A percentile compares a stretch with the other conserved stretches of the same genome.
These are phyloP conservation scores for Holacanthella duospinosa DNA, from an alignment of 2,888 invertebrate species.

Conservation along the genomic window DNA sequence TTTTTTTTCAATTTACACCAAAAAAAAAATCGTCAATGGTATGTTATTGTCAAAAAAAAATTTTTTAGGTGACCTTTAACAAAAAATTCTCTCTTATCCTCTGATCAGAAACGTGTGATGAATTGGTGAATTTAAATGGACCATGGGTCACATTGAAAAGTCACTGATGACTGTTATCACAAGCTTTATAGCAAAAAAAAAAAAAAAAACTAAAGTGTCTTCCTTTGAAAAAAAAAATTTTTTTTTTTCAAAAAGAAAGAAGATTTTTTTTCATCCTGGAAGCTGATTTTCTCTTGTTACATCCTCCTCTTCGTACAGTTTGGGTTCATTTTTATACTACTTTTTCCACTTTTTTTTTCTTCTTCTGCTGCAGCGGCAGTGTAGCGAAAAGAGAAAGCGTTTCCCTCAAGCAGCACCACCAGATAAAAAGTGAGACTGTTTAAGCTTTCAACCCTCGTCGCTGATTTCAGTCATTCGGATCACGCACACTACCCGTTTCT, in stretches of 20 bases:
- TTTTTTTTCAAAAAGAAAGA: background rate
- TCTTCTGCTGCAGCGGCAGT: background rate
- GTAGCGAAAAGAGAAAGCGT: too few relatives aligned
- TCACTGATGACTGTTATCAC: too few relatives aligned
- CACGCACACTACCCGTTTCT: constrained; percentile 36
- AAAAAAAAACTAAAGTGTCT: background rate
- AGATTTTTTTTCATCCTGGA: background rate
- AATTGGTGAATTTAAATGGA: too few relatives aligned
- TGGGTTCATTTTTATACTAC: background rate
- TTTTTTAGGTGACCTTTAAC: too few relatives aligned
- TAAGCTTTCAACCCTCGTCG: background rate
- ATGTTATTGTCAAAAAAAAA: too few relatives aligned
- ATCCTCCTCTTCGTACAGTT: too few relatives aligned
- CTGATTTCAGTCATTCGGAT: constrained; percentile 21
- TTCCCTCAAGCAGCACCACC: background rate
- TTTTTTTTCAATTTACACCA: too few relatives aligned
- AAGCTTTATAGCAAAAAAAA: background rate
- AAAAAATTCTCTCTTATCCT: too few relatives aligned
- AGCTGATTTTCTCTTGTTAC: background rate
- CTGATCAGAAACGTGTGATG: too few relatives aligned
- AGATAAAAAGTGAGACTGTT: constrained; percentile 3
- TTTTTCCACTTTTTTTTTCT: background rate
- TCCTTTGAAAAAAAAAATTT: background rate
- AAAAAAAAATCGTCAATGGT: too few relatives aligned
- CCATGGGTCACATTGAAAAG: too few relatives aligned